Evolutionary conservation across 2,113 vertebrate species (phyloP).

Genomic region (Lasiurus borealis): DNA sequence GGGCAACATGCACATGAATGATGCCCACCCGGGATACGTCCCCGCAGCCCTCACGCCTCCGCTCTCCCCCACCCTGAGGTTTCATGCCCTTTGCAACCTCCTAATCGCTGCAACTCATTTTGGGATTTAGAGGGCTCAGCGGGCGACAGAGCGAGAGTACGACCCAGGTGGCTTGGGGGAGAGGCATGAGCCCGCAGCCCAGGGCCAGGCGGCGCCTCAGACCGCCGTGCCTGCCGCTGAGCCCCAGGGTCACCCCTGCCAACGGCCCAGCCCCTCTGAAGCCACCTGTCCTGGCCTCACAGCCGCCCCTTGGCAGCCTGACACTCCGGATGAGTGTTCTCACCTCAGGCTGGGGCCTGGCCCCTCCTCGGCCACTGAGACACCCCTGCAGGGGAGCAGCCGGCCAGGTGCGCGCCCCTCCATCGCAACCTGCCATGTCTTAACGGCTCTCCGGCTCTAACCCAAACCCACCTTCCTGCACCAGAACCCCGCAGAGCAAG

Average conservation of each 20-base stretch:
- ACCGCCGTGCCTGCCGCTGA: not conserved
- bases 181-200: not conserved
- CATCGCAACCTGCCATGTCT: conserved; percentile 33
- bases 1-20: not conserved
- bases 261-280: not conserved
- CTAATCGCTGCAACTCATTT: conserved; percentile 70
- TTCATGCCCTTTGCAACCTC: conserved; percentile 75
- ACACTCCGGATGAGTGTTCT: not conserved
- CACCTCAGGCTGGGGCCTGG: not conserved
- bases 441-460: conserved; percentile 85
- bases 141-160: not conserved
- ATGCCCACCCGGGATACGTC: not conserved
- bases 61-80: not conserved
- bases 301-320: not conserved
- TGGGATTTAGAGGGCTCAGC: conserved; percentile 74
- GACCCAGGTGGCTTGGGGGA: rapidly evolving
- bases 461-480: conserved; percentile 86
- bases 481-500: conserved; percentile 84
- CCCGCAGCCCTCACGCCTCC: no score
- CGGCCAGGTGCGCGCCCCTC: conserved; percentile 73
- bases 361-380: no score
- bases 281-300: not conserved
- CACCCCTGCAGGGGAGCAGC: not conserved
- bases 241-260: not conserved
- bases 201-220: not conserved